phyloP scores from a whole-genome alignment of 2,888 invertebrate genomes.

The Zhuqinia jingwanae region DNA sequence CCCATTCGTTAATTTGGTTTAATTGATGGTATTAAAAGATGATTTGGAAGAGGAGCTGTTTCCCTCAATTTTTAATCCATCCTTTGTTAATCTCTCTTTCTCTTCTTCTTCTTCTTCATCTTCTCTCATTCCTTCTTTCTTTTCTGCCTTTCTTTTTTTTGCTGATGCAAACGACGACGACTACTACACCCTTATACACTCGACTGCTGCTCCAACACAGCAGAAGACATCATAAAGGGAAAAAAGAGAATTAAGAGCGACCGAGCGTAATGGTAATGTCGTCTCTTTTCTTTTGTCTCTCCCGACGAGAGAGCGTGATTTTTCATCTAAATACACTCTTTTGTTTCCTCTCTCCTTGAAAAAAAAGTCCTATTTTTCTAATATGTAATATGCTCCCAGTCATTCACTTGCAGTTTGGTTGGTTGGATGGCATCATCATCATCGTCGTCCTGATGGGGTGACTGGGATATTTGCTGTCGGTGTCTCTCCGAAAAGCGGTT shows the following conservation, averaged over 20 bases:
- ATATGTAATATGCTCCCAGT: conserved; percentile 57
- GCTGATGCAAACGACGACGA: conserved; percentile 50
- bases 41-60: conserved; percentile 75
- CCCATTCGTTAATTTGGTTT: conserved; percentile 79
- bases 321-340: conserved; percentile 79
- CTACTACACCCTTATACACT: not conserved
- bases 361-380: not conserved
- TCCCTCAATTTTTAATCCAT: conserved; percentile 79
- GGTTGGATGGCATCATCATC: conserved; percentile 6
- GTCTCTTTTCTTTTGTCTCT: conserved; percentile 68
- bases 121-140: conserved; percentile 33
- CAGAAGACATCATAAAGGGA: conserved; percentile 30
- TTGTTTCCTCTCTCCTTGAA: conserved; percentile 67
- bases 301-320: conserved; percentile 76
- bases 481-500: conserved; percentile 48
- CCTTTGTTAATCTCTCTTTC: conserved; percentile 78
- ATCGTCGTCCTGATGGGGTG: conserved; percentile 26
- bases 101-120: conserved; percentile 15
- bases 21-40: conserved; percentile 79
- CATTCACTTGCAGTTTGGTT: conserved; percentile 24
- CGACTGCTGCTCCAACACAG: not conserved
- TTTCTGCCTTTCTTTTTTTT: conserved; percentile 7
- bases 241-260: conserved; percentile 51
- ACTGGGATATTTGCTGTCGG: conserved; percentile 58
- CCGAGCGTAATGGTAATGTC: conserved; percentile 59